phyloP scores from a whole-genome alignment of 2,113 vertebrate genomes.

The Nothocercus julius region DNA sequence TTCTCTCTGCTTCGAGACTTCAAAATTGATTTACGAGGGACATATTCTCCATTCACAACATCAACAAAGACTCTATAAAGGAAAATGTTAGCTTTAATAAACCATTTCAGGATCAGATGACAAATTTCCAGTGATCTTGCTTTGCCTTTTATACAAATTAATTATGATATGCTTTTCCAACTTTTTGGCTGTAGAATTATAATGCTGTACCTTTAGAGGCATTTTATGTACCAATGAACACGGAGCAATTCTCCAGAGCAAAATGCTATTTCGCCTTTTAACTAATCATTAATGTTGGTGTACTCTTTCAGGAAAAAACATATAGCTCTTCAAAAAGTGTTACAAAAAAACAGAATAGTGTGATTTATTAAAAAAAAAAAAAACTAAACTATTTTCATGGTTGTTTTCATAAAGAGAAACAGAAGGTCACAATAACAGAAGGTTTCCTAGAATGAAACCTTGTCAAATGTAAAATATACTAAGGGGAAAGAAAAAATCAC shows the following conservation, averaged over 20 bases:
- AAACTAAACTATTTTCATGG: neutral
- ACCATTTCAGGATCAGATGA: conserved; percentile 59
- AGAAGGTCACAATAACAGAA: neutral
- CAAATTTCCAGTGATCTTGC: conserved; percentile 55
- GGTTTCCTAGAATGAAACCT: neutral
- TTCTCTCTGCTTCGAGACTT: conserved; percentile 98
- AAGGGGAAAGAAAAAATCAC: neutral
- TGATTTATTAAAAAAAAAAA: neutral
- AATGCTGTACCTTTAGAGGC: conserved; percentile 38
- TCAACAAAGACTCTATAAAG: conserved; percentile 92
- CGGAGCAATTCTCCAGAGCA: conserved; percentile 1
- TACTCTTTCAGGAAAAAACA: neutral
- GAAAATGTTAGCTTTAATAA: conserved; percentile 57
- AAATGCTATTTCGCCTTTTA: neutral
- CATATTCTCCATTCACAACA: conserved; percentile 91
- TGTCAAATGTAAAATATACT: neutral
- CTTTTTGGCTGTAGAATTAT: conserved; percentile 5
- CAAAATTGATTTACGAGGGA: conserved; percentile 94
- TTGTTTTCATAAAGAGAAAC: neutral
- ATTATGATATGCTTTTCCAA: conserved; percentile 57
- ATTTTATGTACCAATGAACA: conserved; percentile 35
- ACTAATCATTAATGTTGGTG: neutral
- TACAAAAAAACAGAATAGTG: neutral
- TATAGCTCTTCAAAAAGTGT: neutral
- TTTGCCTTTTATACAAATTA: conserved; percentile 61